phyloP scores from a whole-genome alignment of 2,797 vertebrate genomes.

The Glyptemys insculpta region DNA sequence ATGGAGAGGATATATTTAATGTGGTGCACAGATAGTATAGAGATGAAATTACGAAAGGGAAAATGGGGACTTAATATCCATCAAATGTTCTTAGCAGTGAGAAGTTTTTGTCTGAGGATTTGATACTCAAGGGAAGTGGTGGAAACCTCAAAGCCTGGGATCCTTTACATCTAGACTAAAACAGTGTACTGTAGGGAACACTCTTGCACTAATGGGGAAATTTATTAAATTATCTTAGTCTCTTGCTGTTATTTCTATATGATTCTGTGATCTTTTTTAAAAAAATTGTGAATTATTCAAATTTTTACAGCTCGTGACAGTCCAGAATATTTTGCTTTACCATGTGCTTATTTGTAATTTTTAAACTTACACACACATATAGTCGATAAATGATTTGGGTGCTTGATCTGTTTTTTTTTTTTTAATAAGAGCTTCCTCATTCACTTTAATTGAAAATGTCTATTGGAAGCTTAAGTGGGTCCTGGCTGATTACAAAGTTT shows the following conservation, averaged over 20 bases:
- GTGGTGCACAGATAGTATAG: neutral
- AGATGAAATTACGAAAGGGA: neutral
- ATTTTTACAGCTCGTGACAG: neutral
- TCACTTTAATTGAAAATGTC: neutral
- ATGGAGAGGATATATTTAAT: neutral
- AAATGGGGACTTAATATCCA: neutral
- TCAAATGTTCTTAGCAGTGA: neutral
- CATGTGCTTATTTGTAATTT: neutral
- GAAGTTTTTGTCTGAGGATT: neutral
- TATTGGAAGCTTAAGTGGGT: neutral
- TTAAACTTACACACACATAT: neutral
- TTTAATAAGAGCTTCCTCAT: neutral
- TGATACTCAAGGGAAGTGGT: neutral
- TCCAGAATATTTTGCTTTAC: neutral
- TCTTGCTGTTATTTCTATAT: neutral
- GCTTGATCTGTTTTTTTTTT: neutral
- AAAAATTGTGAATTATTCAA: neutral
- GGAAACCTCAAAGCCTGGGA: neutral
- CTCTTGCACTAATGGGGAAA: neutral
- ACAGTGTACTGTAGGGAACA: neutral
- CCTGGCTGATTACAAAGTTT: neutral
- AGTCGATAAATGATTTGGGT: neutral
- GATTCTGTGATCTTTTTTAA: slow-evolving; percentile 4
- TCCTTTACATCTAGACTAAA: neutral
- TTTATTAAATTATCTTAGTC: neutral